A percentile compares a stretch with the other conserved stretches of the same genome.
Evolutionary conservation across 2,888 invertebrate species (phyloP).

Genomic region (Belgica antarctica): DNA sequence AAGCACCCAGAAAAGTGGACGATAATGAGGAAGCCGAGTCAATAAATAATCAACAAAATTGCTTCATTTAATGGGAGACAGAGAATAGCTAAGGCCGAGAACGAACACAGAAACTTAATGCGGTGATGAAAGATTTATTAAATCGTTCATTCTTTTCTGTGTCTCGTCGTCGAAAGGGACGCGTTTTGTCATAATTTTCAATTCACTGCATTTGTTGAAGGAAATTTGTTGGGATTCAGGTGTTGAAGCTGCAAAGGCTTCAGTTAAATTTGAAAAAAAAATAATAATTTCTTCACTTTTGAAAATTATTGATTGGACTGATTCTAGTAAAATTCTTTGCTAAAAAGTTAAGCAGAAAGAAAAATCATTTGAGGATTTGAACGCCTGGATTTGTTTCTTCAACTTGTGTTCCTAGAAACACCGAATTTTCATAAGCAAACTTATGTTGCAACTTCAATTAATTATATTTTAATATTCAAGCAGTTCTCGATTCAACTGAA

Average conservation of each 20-base stretch:
- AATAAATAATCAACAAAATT: conserved; percentile 41
- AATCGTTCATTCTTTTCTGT: not conserved
- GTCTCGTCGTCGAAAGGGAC: not conserved
- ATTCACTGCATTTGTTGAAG: not conserved
- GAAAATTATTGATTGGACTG: not conserved
- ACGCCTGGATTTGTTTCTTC: not conserved
- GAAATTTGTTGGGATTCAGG: no score
- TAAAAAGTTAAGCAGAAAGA: no score
- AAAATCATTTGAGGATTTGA: no score
- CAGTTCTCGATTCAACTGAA: not conserved
- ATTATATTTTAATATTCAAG: not conserved
- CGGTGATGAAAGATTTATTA: conserved; percentile 26
- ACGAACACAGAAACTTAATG: conserved; percentile 1
- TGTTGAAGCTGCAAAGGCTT: no score
- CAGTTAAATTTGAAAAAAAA: no score
- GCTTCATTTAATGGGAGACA: conserved; percentile 31
- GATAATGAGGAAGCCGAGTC: conserved; percentile 31
- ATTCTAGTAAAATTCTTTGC: no score
- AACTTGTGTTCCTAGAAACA: not conserved
- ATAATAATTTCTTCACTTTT: no score
- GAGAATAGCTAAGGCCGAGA: not conserved
- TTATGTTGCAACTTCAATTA: no score
- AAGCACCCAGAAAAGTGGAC: conserved; percentile 8
- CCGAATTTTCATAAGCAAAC: no score
- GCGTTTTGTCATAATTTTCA: conserved; percentile 1